Evolutionary conservation across 2,888 invertebrate genomes (phyloP).

Genomic region (Frankliniella intonsa): DNA sequence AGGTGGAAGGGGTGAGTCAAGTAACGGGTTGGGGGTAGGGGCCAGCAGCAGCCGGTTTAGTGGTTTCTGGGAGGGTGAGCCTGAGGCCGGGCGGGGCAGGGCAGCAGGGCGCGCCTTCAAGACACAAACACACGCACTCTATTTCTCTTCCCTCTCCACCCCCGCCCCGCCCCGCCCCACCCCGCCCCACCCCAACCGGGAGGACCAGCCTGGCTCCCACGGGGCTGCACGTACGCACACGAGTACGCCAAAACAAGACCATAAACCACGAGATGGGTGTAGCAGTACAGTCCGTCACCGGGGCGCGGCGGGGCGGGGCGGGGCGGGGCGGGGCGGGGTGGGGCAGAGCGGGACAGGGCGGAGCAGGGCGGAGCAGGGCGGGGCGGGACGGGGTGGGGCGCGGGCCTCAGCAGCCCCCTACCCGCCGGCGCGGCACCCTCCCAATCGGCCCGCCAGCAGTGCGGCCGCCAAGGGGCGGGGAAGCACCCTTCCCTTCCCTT

Average conservation of each 20-base stretch:
- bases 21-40: not conserved
- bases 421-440: no score
- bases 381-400: not conserved
- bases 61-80: not conserved
- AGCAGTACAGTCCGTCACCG: not conserved
- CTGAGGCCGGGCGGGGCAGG: not conserved
- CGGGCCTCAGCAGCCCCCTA: no score
- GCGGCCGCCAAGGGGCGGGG: not conserved
- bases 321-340: not conserved
- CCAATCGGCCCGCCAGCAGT: not conserved
- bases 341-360: not conserved
- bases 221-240: not conserved
- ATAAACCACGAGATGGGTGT: slow-evolving; percentile 20
- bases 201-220: not conserved
- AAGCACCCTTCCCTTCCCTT: not conserved
- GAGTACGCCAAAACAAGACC: slow-evolving; percentile 21
- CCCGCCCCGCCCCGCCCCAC: not conserved
- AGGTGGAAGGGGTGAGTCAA: not conserved
- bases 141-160: not conserved
- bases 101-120: not conserved
- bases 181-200: not conserved
- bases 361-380: not conserved
- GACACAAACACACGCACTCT: slow-evolving; percentile 15
- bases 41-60: not conserved
- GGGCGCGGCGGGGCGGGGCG: not conserved